Evolutionary conservation across 2,888 invertebrate species (phyloP), one percentile per base, ranked within the genome.

Genomic region (Nomada goodeniana): DNA sequence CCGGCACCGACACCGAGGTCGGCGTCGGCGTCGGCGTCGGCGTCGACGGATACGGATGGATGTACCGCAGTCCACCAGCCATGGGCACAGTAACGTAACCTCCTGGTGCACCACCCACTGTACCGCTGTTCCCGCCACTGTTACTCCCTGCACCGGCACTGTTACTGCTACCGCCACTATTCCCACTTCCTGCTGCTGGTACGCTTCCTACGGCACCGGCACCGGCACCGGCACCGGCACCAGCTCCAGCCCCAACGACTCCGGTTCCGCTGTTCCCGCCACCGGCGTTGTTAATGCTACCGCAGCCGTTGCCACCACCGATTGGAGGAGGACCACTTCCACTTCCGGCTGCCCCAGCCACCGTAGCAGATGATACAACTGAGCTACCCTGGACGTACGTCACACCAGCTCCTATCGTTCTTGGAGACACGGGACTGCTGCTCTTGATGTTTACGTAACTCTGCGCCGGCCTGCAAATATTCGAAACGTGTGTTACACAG

Each of bases 81-180:
- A 95, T 84, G 92, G 95, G 74, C 94, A 95, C 91, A 92, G 95
- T 63, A 93, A 88, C 88, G 79, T 88, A 88, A 42, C 86, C 86
- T 55, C 78, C 86, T 68, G 85, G 79, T 70, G 83, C 79, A 11
- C 77, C 75, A 69, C 79, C 68, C 63, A 78, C 72, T 50, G 88
- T 78, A 81, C 84, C 83, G 78, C 93, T 93, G 88, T 93, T 92
- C 90, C 92, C 93, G 89, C 94, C 80, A 69, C 77, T 76, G 73
- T 81, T 82, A 47, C 68, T 83, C 36, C 80, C 79, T 20, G 72
- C 76, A 44, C 84, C 84, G 26, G 73, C 74, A 53, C 81, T 71
- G 64, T 76, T 68, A 73, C 78, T 50, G 70, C 65, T 82, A 77
- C 81, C 82, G 75, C 75, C 76, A 81, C 29, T 75, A 53, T 73